Conservation (phyloP, 92 coral and sea anemone genomes). For the Phymanthus crucifer region DNA sequence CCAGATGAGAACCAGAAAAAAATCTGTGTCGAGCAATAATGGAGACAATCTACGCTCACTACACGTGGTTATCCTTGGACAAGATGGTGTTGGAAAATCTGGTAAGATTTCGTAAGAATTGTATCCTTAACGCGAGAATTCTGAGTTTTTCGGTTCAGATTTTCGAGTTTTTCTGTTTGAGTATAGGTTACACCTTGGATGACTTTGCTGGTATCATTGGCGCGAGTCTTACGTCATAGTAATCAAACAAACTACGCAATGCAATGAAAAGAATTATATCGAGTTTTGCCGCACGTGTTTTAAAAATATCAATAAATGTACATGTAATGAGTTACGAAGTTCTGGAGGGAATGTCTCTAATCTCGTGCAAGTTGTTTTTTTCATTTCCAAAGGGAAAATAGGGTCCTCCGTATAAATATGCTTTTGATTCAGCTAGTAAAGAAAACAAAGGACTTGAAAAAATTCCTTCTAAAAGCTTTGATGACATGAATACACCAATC, state of each 20-base stretch:
- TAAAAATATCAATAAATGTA: not conserved
- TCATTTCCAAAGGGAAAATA: too few species aligned
- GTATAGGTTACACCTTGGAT: not conserved
- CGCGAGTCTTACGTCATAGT: not conserved
- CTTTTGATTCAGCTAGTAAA: too few species aligned
- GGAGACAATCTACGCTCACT: slow-evolving; percentile 51
- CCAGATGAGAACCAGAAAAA: slow-evolving; percentile 39
- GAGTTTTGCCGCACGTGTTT: not conserved
- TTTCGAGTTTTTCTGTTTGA: not conserved
- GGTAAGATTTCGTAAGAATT: slow-evolving; percentile 40
- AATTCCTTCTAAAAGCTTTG: too few species aligned
- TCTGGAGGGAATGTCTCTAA: too few species aligned
- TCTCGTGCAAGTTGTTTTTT: too few species aligned
- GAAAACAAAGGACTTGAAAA: too few species aligned
- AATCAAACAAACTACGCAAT: not conserved
- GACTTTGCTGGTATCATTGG: not conserved
- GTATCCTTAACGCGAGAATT: not conserved
- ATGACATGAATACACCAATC: not conserved
- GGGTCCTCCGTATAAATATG: too few species aligned
- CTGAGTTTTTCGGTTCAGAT: not conserved
- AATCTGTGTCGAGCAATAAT: slow-evolving; percentile 12
- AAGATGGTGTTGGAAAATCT: slow-evolving; percentile 90
- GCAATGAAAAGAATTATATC: not conserved
- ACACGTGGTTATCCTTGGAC: slow-evolving; percentile 78
- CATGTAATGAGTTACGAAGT: too few species aligned